Evolutionary conservation across 37 sponge, comb jelly and placozoan species (phyloP).

Genomic region (Cliona cf. orientalis): DNA sequence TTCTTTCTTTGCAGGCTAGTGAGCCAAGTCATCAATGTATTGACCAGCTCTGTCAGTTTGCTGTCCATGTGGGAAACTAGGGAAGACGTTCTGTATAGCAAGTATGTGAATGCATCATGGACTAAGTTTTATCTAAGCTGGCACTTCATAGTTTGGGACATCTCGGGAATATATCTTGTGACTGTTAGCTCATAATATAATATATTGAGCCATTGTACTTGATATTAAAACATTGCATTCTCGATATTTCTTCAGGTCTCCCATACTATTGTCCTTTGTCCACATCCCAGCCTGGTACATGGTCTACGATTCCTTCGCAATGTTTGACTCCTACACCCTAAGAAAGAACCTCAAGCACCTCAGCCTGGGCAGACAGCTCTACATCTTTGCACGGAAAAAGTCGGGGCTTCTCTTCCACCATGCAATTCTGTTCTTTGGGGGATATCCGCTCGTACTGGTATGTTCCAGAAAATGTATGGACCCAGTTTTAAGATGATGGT

Average conservation of each 20-base stretch:
- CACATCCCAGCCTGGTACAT: conserved; percentile 34
- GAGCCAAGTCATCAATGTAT: background rate
- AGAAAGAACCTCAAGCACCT: background rate
- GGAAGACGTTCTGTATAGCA: background rate
- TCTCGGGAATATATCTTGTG: too few relatives aligned
- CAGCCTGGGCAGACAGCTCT: background rate
- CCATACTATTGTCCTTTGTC: conserved; percentile 15
- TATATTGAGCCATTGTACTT: too few relatives aligned
- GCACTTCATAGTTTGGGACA: too few relatives aligned
- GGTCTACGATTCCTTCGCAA: conserved; percentile 32
- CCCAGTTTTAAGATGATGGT: too few relatives aligned
- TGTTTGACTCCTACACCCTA: conserved; percentile 18
- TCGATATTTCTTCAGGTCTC: conserved; percentile 17
- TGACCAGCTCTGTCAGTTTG: background rate
- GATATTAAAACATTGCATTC: too few relatives aligned
- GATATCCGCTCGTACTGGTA: conserved; percentile 8
- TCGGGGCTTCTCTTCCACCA: conserved; percentile 14
- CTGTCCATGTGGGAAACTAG: conserved; percentile 18
- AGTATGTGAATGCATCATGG: conserved; percentile 23
- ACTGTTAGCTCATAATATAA: background rate
- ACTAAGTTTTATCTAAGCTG: too few relatives aligned
- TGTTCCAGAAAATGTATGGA: too few relatives aligned
- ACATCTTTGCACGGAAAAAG: background rate
- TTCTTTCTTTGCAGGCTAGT: background rate
- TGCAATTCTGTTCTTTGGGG: background rate